Base-by-base conservation (phyloP, 2,113 vertebrate species). In the Notechis scutatus region DNA sequence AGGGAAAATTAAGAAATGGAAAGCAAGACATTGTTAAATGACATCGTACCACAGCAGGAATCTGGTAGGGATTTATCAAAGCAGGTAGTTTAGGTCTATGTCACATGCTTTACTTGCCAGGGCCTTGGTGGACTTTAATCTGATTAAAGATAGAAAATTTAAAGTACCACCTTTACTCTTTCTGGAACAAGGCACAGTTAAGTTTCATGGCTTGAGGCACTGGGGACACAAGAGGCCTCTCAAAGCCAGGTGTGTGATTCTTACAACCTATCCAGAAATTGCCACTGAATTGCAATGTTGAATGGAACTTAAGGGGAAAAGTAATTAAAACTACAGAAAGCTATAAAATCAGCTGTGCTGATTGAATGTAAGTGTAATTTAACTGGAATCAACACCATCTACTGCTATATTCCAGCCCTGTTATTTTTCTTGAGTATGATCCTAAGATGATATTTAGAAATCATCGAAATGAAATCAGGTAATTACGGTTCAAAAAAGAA, bases 11-110 rank as follows among this genome's bases (percentile, higher is more conserved):
- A 92, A 90, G 91, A 50, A 61, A 56, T 86, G 69, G 52, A 87
- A 89, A 89, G 93, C 61, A 89, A 89, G 93, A 86, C 89, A 86
- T 93, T 90, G 86, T 55, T 90, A 89, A 64, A 24, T 56, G 61
- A 90, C 64, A 20, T 64, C 55, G 3, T 45, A 24, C 50, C 42
- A 64, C 69, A 90, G 91, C 88, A 90, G 69, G 56, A 86, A 90
- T 92, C 20, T 34, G 89, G 56, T 81, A 92, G 50, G 20, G 24
- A 86, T 92, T 89, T 87, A 92, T 59, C 86, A 29, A 61, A 59
- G 56, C 85, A 90, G 57, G 20, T 64, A 90, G 47, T 56, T 90
- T 86, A 54, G 34, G 56, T 56, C 57, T 85, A 61, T 45, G 55
- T 20, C 89, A 61, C 54, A 50, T 64, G 45, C 9, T 89, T 86